Conservation (phyloP, 2,888 invertebrate species). For the Cosmopolites sordidus region DNA sequence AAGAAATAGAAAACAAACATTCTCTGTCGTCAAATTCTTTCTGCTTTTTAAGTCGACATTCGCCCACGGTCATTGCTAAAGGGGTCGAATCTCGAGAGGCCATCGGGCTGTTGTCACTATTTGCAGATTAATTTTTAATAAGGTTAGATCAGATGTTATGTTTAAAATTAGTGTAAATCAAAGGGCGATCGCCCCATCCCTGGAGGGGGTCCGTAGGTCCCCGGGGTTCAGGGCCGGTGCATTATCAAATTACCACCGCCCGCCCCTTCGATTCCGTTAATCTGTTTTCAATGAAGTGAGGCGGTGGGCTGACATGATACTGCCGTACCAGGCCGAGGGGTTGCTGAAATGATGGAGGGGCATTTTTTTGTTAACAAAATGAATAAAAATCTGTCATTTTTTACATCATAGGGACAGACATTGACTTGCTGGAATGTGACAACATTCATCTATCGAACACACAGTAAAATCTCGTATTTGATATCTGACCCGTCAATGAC, state of each 20-base stretch:
- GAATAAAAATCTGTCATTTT: no score
- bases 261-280: conserved; percentile 48
- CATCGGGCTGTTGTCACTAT: conserved; percentile 32
- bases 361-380: no score
- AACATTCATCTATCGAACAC: no score
- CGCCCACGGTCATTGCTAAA: conserved; percentile 8
- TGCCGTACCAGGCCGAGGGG: not conserved
- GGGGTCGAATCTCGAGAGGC: conserved; percentile 19
- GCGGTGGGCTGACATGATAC: not conserved
- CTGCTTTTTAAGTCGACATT: no score
- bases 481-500: no score
- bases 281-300: conserved; percentile 50
- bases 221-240: conserved; percentile 32
- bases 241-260: conserved; percentile 52
- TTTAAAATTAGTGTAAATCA: conserved; percentile 52
- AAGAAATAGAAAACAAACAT: no score
- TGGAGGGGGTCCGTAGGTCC: conserved; percentile 33
- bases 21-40: no score
- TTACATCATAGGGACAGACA: no score
- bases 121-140: conserved; percentile 50
- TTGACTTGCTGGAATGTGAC: no score
- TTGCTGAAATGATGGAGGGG: no score
- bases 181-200: conserved; percentile 46
- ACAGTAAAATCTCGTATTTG: no score
- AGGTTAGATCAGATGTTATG: conserved; percentile 50